These are phyloP conservation scores for Nesoenas mayeri DNA, from an alignment of 2,113 vertebrate species.

Conservation along the genomic window DNA sequence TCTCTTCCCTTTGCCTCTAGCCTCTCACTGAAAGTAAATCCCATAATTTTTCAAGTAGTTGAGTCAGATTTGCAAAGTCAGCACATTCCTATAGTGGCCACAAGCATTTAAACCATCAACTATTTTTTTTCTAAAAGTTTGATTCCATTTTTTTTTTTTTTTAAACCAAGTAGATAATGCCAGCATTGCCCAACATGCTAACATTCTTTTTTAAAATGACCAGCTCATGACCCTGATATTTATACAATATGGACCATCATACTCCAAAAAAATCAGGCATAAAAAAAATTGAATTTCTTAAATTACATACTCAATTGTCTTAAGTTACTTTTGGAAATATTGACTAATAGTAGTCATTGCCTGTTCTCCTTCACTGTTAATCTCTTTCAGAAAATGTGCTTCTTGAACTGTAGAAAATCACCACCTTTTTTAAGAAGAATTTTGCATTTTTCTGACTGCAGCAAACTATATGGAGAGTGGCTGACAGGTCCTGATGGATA, in stretches of 20 bases:
- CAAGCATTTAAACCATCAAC: background rate
- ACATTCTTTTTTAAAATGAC: background rate
- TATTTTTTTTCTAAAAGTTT: background rate
- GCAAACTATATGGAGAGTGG: background rate
- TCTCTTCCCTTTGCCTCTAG: background rate
- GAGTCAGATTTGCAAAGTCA: constrained; percentile 16
- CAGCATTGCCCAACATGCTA: background rate
- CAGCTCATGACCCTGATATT: background rate
- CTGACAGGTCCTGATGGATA: constrained; percentile 15
- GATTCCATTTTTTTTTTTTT: background rate
- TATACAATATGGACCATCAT: background rate
- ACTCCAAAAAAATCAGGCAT: background rate
- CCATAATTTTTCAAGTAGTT: background rate
- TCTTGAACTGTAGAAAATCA: background rate
- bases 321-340: background rate
- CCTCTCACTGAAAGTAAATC: background rate
- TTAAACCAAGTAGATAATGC: background rate
- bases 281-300: background rate
- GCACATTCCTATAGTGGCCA: background rate
- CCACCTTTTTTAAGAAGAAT: background rate
- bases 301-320: background rate
- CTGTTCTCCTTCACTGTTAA: background rate
- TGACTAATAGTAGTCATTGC: background rate
- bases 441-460: constrained; percentile 11
- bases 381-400: background rate